These are phyloP conservation scores for Tokudaia tokunoshimensis DNA, from an alignment of 2,797 vertebrate species.

Conservation along the genomic window DNA sequence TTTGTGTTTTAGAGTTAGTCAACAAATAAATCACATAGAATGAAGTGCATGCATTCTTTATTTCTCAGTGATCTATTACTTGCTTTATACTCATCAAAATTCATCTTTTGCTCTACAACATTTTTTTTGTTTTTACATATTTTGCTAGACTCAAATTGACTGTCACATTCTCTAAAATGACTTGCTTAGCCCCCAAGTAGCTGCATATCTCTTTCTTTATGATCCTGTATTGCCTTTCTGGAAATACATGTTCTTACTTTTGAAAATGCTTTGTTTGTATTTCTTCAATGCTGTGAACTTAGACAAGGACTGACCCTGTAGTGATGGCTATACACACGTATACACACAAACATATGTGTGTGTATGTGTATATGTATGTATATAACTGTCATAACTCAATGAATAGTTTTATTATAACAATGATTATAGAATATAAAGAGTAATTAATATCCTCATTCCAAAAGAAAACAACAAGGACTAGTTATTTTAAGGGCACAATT, in stretches of 20 bases:
- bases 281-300: background rate
- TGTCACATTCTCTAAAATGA: background rate
- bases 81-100: background rate
- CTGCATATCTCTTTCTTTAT: background rate
- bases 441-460: slow-evolving; percentile 13
- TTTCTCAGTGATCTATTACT: background rate
- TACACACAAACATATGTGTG: too few relatives aligned
- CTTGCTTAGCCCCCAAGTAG: background rate
- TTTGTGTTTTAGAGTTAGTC: background rate
- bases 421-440: background rate
- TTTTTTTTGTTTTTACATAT: slow-evolving; percentile 19
- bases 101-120: background rate
- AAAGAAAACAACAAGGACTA: background rate
- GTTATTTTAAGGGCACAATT: slow-evolving; percentile 3
- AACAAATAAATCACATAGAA: background rate
- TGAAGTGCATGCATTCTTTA: background rate
- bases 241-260: background rate
- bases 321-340: background rate
- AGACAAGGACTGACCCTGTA: background rate
- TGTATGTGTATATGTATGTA: background rate
- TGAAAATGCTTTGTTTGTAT: slow-evolving; percentile 16
- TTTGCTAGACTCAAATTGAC: background rate
- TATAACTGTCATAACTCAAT: background rate
- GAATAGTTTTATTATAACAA: background rate
- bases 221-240: background rate